Conservation (phyloP, 2,113 vertebrate species). For the Mus spicilegus region DNA sequence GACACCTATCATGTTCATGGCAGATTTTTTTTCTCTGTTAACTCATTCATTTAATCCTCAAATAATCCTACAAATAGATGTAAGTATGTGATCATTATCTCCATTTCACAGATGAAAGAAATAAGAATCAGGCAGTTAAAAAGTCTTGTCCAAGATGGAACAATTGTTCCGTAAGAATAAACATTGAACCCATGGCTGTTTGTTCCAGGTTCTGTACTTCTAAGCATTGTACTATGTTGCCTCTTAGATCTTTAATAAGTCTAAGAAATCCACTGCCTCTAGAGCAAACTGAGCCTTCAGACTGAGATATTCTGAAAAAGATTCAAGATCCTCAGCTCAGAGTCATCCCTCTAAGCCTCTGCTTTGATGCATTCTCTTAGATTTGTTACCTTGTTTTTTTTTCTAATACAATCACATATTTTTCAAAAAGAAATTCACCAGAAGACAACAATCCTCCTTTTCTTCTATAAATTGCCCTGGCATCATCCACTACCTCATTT, state of each 20-base stretch:
- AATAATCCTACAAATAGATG: not conserved
- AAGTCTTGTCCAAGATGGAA: not conserved
- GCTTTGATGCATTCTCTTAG: slow-evolving; percentile 50
- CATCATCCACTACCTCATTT: not conserved
- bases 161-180: slow-evolving; percentile 28
- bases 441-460: slow-evolving; percentile 39
- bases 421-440: slow-evolving; percentile 62
- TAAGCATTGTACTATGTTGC: slow-evolving; percentile 46
- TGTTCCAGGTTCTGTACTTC: slow-evolving; percentile 4
- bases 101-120: slow-evolving; percentile 45
- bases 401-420: slow-evolving; percentile 45
- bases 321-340: slow-evolving; percentile 55
- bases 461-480: not conserved
- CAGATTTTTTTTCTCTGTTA: not conserved
- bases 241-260: slow-evolving; percentile 63
- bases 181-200: not conserved
- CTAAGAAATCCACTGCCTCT: slow-evolving; percentile 55
- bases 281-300: slow-evolving; percentile 48
- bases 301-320: slow-evolving; percentile 57
- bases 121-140: slow-evolving; percentile 1
- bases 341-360: slow-evolving; percentile 56
- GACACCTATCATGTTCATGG: not conserved
- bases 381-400: slow-evolving; percentile 44
- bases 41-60: slow-evolving; percentile 48
- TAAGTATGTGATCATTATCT: not conserved